Conservation (phyloP, 2,888 invertebrate genomes). For the Dione vanillae region DNA sequence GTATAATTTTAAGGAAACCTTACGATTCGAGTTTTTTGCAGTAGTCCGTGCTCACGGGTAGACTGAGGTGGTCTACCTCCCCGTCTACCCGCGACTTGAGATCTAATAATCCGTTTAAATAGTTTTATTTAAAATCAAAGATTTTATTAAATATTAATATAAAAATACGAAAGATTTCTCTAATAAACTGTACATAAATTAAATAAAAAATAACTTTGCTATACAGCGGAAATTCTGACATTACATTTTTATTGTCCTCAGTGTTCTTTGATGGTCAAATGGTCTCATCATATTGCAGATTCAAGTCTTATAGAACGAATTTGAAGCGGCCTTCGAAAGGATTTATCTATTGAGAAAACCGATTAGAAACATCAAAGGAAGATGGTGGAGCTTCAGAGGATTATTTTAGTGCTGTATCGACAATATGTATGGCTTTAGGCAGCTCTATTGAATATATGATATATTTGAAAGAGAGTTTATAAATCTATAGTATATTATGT, state of each 20-base stretch:
- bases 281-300: neutral
- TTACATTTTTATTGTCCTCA: neutral
- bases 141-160: too few relatives aligned
- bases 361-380: constrained; percentile 33
- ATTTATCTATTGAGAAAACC: constrained; percentile 25
- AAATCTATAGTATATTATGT: neutral
- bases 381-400: constrained; percentile 24
- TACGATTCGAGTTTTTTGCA: too few relatives aligned
- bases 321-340: constrained; percentile 1
- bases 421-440: neutral
- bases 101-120: too few relatives aligned
- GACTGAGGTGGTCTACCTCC: too few relatives aligned
- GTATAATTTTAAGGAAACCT: too few relatives aligned
- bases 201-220: neutral
- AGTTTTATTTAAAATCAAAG: too few relatives aligned
- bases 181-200: neutral
- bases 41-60: too few relatives aligned
- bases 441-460: neutral
- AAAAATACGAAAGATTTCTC: neutral
- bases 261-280: neutral
- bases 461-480: neutral
- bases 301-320: constrained; percentile 5
- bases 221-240: constrained; percentile 1
- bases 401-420: constrained; percentile 8
- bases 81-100: too few relatives aligned